These are phyloP conservation scores for Aromia moschata DNA, from an alignment of 2,888 invertebrate genomes.

Conservation along the genomic window DNA sequence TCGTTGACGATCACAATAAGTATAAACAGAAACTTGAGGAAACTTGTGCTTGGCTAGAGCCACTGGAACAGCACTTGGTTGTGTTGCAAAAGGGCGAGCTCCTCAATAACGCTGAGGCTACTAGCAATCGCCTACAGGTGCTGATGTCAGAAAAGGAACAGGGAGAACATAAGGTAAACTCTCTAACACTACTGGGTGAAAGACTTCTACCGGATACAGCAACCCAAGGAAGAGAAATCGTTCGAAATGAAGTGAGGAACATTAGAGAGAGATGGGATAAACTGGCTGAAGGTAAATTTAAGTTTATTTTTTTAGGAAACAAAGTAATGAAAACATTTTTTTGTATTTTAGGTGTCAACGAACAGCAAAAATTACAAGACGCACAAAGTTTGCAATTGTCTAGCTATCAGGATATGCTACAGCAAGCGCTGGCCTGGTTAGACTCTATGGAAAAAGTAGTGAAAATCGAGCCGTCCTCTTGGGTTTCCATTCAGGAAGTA, in stretches of 20 bases:
- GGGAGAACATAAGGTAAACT: conserved; percentile 80
- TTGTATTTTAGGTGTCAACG: conserved; percentile 69
- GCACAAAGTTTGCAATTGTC: conserved; percentile 84
- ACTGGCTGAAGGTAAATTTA: conserved; percentile 73
- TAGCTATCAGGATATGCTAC: conserved; percentile 85
- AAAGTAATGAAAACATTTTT: too few relatives aligned
- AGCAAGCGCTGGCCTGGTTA: conserved; percentile 86
- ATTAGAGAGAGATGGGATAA: conserved; percentile 89
- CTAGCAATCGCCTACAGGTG: conserved; percentile 75
- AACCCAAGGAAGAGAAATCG: conserved; percentile 87
- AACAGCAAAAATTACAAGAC: conserved; percentile 86
- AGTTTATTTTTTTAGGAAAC: too few relatives aligned
- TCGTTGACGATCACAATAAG: conserved; percentile 84
- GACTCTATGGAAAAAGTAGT: conserved; percentile 84
- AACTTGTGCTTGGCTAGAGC: conserved; percentile 79
- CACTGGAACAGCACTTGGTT: conserved; percentile 77
- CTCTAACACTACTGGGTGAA: conserved; percentile 82
- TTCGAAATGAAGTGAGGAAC: conserved; percentile 84
- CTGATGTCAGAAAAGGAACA: conserved; percentile 83
- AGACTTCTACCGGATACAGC: conserved; percentile 93
- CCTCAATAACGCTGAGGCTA: conserved; percentile 71
- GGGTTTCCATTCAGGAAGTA: conserved; percentile 85
- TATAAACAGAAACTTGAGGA: conserved; percentile 80
- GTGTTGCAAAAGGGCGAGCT: conserved; percentile 71
- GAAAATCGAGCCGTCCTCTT: conserved; percentile 75